These are phyloP conservation scores for Rhynchonycteris naso DNA, from an alignment of 2,797 vertebrate genomes.

Conservation along the genomic window DNA sequence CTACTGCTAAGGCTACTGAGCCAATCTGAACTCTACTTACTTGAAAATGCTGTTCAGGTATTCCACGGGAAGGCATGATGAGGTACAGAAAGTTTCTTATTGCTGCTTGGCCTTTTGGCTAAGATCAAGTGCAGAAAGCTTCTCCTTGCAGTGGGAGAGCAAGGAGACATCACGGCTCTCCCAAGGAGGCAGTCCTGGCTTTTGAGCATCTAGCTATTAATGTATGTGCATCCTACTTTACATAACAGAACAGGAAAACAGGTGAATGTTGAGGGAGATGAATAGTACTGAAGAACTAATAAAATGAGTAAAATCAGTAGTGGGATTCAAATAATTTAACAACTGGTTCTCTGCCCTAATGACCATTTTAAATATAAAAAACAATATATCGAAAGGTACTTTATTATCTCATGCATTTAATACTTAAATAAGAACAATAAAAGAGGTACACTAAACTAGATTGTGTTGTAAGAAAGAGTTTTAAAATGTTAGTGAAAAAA, in stretches of 20 bases:
- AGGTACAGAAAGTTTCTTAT: background rate
- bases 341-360: no score
- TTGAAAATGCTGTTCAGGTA: background rate
- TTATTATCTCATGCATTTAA: no score
- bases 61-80: background rate
- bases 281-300: background rate
- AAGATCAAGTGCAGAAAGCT: background rate
- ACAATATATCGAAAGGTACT: no score
- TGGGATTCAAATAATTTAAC: no score
- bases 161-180: background rate
- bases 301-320: background rate
- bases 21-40: background rate
- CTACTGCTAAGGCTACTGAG: background rate
- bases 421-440: no score
- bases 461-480: no score
- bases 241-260: slow-evolving; percentile 7
- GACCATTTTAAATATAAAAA: no score
- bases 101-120: no score
- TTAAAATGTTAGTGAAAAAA: no score
- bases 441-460: no score
- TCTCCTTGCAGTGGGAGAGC: background rate
- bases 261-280: background rate
- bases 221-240: background rate
- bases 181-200: background rate
- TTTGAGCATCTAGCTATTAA: background rate